Conservation (phyloP, 2,113 vertebrate species). For the Tautogolabrus adspersus region DNA sequence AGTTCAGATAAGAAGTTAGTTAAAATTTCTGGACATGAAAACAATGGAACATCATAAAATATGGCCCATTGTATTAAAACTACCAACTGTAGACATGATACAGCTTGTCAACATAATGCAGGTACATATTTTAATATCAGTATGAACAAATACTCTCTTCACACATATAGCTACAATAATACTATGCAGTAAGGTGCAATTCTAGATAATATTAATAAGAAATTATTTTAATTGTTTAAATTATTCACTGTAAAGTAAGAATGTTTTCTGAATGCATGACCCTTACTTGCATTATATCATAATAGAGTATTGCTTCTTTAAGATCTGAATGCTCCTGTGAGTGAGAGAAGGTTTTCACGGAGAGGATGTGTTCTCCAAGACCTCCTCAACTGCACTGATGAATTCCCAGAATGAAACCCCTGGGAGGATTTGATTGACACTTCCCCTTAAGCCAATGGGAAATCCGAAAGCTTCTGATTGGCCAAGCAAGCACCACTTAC, state of each 20-base stretch:
- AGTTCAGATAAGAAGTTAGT: no score
- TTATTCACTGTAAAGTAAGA: neutral
- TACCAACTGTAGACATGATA: no score
- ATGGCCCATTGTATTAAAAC: no score
- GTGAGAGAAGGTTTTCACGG: neutral
- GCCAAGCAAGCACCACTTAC: slow-evolving; percentile 23
- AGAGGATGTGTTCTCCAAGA: slow-evolving; percentile 19
- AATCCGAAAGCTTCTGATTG: slow-evolving; percentile 55
- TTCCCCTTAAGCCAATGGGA: slow-evolving; percentile 68
- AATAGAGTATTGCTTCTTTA: neutral
- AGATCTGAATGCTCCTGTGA: neutral
- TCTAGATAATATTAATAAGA: neutral
- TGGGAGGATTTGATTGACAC: slow-evolving; percentile 72
- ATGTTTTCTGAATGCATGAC: neutral
- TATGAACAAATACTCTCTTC: no score
- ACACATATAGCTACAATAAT: neutral
- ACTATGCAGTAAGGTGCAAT: neutral
- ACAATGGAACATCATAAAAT: no score
- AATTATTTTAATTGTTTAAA: neutral
- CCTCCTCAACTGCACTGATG: slow-evolving; percentile 35
- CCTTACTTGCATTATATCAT: neutral
- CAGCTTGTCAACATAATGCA: no score
- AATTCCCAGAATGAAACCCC: slow-evolving; percentile 6
- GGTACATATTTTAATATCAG: no score
- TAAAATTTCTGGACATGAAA: no score